phyloP scores from a whole-genome alignment of 2,797 vertebrate genomes.

The Eremophila alpestris region DNA sequence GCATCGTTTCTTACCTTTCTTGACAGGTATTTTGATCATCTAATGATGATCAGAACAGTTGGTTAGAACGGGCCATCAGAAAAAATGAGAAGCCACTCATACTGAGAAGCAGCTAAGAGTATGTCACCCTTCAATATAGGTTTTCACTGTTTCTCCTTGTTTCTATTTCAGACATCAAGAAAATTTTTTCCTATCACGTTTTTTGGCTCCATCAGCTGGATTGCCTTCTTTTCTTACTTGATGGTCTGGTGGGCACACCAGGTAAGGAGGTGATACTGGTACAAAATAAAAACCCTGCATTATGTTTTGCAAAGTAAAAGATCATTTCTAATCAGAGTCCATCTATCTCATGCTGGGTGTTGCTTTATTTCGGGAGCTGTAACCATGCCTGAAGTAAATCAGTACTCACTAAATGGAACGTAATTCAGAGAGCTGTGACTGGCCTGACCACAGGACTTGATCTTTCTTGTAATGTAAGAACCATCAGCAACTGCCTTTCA shows the following conservation, averaged over 20 bases:
- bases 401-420: background rate
- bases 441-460: background rate
- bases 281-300: background rate
- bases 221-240: slow-evolving; percentile 94
- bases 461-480: background rate
- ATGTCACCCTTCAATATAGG: background rate
- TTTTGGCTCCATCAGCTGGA: slow-evolving; percentile 93
- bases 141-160: slow-evolving; percentile 23
- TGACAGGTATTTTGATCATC: background rate
- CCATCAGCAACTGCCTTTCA: background rate
- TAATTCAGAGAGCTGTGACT: background rate
- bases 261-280: slow-evolving; percentile 77
- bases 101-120: background rate
- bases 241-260: slow-evolving; percentile 99
- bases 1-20: background rate
- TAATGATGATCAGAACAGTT: background rate
- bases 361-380: background rate
- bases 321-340: background rate
- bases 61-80: background rate
- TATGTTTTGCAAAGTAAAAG: background rate
- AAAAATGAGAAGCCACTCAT: background rate
- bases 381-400: background rate
- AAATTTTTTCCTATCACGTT: slow-evolving; percentile 91
- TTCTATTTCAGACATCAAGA: slow-evolving; percentile 81
- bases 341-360: background rate